These are phyloP conservation scores for Ectropis crepuscularia DNA, from an alignment of 2,888 invertebrate genomes.

Conservation along the genomic window DNA sequence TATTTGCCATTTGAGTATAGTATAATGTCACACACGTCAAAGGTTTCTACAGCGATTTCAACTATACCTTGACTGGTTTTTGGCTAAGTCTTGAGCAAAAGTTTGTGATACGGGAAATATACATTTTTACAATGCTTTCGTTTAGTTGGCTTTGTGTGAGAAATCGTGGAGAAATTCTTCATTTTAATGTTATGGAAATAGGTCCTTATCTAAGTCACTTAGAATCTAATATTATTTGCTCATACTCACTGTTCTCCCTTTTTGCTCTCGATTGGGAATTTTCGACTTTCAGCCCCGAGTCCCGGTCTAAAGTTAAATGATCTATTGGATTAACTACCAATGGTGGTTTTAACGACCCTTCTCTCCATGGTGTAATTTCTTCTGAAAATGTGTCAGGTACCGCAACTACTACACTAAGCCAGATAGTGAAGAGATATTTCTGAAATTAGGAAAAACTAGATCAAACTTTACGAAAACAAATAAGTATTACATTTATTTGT, in stretches of 20 bases:
- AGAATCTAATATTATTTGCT: not conserved
- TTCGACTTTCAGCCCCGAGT: not conserved
- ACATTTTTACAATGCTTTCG: too few relatives aligned
- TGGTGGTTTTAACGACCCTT: constrained; percentile 1
- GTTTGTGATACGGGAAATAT: too few relatives aligned
- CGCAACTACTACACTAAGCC: constrained; percentile 42
- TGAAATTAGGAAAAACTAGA: constrained; percentile 41
- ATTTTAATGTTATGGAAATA: too few relatives aligned
- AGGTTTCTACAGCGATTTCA: too few relatives aligned
- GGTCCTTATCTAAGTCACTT: too few relatives aligned
- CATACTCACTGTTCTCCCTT: constrained; percentile 6
- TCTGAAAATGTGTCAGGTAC: constrained; percentile 42
- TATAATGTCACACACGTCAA: too few relatives aligned
- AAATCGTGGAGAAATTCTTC: too few relatives aligned
- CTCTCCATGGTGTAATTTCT: constrained; percentile 13
- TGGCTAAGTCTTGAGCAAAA: too few relatives aligned
- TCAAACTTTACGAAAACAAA: not conserved
- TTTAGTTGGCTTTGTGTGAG: too few relatives aligned
- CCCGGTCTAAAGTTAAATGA: not conserved
- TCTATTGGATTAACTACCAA: constrained; percentile 4
- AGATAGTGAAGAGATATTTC: constrained; percentile 39
- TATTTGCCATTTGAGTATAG: too few relatives aligned
- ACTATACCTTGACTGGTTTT: too few relatives aligned
- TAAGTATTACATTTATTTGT: too few relatives aligned
- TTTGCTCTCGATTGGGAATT: not conserved